Evolutionary conservation across 2,888 invertebrate species (phyloP), one percentile per base, ranked within the genome.

Genomic region (Parascotia fuliginaria): DNA sequence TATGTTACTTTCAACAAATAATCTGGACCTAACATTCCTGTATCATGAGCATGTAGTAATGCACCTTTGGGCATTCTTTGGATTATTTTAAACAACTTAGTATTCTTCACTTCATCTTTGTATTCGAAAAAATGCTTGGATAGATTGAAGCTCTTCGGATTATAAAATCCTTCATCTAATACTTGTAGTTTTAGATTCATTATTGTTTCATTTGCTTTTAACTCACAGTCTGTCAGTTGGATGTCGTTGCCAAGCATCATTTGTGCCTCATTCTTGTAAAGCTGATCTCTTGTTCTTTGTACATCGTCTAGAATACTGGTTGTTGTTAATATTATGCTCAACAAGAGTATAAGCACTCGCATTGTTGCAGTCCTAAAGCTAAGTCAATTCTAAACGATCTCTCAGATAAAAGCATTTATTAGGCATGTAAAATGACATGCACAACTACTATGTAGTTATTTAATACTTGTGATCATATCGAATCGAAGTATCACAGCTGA

Each of bases 1-100:
- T 94, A 95, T 0, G 95, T 96, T 9, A 96, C 66, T 34, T 93
- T 85, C 0, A 95, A 70, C 0, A 95, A 77, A 59, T 93, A 95
- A 51, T 95, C 94, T 0, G 93, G 90, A 19, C 94, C 93, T 19
- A 94, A 88, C 1, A 95, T 71, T 0, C 94, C 94, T 0, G 94
- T 94, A 59, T 95, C 94, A 61, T 96, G 96, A 0, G 93, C 93
- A 68, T 96, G 96, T 0, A 96, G 82, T 0, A 95, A 91, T 0
- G 93, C 95, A 0, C 96, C 97, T 83, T 97, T 97, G 0, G 97
- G 97, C 93, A 97, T 94, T 28, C 77, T 77, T 48, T 93, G 85
- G 1, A 97, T 93, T 1, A 96, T 75, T 60, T 94, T 81, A 72
- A 94, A 96, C 0, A 97, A 89, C 13, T 92, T 79, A 0, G 95